phyloP scores from a whole-genome alignment of 2,113 vertebrate species.

The Syrmaticus mikado region DNA sequence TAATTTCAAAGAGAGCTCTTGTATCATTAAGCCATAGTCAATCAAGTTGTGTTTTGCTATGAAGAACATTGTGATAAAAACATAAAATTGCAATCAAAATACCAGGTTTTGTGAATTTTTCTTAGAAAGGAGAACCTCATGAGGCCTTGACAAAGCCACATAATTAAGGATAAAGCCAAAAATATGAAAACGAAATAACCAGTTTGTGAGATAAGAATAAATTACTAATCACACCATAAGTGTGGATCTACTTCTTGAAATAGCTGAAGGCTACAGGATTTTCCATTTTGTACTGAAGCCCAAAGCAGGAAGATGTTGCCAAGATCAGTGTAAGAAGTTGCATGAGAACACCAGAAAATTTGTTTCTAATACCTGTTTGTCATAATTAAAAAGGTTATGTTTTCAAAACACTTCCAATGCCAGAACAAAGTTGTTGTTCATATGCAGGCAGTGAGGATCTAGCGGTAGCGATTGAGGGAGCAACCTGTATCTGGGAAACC shows the following conservation, averaged over 20 bases:
- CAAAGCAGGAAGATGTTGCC: not conserved
- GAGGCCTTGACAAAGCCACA: conserved; percentile 48
- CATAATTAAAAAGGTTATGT: not conserved
- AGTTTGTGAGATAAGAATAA: conserved; percentile 39
- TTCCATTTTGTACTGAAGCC: not conserved
- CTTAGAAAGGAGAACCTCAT: conserved; percentile 22
- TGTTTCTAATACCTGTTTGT: not conserved
- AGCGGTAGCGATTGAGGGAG: rapidly evolving
- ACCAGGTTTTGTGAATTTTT: conserved; percentile 43
- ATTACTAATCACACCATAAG: conserved; percentile 47
- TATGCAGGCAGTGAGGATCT: not conserved
- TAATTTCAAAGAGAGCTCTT: conserved; percentile 38
- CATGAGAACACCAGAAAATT: not conserved
- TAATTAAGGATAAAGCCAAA: conserved; percentile 57
- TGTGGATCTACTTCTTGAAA: conserved; percentile 47
- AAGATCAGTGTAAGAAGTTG: not conserved
- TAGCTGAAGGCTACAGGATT: conserved; percentile 42
- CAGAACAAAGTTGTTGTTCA: not conserved
- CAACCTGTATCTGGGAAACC: not conserved
- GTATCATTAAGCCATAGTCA: not conserved
- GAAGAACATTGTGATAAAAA: not conserved
- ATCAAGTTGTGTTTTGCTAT: conserved; percentile 25
- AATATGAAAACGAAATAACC: conserved; percentile 37
- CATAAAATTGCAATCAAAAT: conserved; percentile 16
- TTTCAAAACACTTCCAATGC: not conserved